These are phyloP conservation scores for Dryobotodes eremita DNA, from an alignment of 2,888 invertebrate genomes.

Conservation along the genomic window DNA sequence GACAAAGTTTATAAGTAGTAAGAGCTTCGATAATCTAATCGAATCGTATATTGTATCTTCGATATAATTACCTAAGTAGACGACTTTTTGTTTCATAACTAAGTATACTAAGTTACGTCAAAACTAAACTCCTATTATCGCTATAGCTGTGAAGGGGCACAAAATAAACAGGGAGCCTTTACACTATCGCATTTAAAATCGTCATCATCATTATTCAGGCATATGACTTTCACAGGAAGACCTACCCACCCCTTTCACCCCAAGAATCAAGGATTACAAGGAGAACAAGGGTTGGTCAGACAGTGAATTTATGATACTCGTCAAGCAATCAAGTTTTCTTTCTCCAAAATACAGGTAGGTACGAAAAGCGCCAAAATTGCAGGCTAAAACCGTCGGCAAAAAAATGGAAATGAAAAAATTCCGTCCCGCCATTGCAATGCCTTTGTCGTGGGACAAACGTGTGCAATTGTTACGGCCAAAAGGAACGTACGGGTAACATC, in stretches of 20 bases:
- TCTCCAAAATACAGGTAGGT: too few species aligned
- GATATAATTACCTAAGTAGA: not conserved
- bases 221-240: not conserved
- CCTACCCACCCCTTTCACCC: too few species aligned
- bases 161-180: not conserved
- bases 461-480: not conserved
- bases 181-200: too few species aligned
- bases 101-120: not conserved
- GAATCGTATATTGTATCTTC: not conserved
- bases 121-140: not conserved
- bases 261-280: too few species aligned
- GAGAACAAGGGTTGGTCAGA: not conserved
- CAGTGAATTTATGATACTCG: not conserved
- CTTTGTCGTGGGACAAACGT: constrained; percentile 9
- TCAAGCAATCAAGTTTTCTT: not conserved
- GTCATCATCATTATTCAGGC: too few species aligned
- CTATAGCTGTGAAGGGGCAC: too few species aligned
- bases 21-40: not conserved
- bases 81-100: not conserved
- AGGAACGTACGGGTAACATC: not conserved
- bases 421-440: not conserved
- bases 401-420: constrained; percentile 1
- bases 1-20: not conserved
- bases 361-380: not conserved
- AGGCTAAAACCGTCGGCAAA: not conserved